Evolutionary conservation across 2,888 invertebrate species (phyloP).

Genomic region (Macaria notata): DNA sequence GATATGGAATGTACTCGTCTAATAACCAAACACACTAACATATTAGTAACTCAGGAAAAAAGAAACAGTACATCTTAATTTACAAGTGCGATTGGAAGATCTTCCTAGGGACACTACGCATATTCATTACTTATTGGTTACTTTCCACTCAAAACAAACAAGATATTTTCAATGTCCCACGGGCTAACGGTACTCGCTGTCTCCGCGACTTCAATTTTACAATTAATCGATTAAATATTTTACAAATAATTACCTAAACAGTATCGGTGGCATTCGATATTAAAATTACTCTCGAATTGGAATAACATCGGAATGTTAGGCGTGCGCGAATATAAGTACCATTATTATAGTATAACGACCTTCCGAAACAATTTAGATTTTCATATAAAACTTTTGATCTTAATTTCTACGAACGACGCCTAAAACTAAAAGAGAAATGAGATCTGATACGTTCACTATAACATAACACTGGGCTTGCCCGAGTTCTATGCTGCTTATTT

Average conservation of each 20-base stretch:
- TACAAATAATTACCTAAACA: slow-evolving; percentile 42
- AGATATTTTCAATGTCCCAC: slow-evolving; percentile 39
- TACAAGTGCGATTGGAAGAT: slow-evolving; percentile 64
- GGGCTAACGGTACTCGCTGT: slow-evolving; percentile 64
- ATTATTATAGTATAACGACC: not conserved
- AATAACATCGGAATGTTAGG: slow-evolving; percentile 62
- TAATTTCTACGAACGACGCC: slow-evolving; percentile 42
- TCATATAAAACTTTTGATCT: slow-evolving; percentile 19
- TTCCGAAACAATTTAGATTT: slow-evolving; percentile 9
- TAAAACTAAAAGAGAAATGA: slow-evolving; percentile 57
- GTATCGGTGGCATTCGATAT: slow-evolving; percentile 57
- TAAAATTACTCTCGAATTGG: slow-evolving; percentile 43
- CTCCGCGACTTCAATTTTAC: slow-evolving; percentile 18
- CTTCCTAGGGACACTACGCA: slow-evolving; percentile 66
- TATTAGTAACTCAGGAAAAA: slow-evolving; percentile 40
- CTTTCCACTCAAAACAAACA: slow-evolving; percentile 52
- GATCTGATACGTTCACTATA: slow-evolving; percentile 46
- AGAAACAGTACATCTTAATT: slow-evolving; percentile 51
- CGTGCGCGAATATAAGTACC: slow-evolving; percentile 38
- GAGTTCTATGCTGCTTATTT: no score
- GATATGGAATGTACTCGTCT: slow-evolving; percentile 52
- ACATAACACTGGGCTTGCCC: not conserved
- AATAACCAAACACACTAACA: slow-evolving; percentile 31
- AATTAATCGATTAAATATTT: slow-evolving; percentile 29
- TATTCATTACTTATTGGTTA: slow-evolving; percentile 53